These are phyloP conservation scores for Scrobipalpa costella DNA, from an alignment of 2,888 invertebrate genomes.

Conservation along the genomic window DNA sequence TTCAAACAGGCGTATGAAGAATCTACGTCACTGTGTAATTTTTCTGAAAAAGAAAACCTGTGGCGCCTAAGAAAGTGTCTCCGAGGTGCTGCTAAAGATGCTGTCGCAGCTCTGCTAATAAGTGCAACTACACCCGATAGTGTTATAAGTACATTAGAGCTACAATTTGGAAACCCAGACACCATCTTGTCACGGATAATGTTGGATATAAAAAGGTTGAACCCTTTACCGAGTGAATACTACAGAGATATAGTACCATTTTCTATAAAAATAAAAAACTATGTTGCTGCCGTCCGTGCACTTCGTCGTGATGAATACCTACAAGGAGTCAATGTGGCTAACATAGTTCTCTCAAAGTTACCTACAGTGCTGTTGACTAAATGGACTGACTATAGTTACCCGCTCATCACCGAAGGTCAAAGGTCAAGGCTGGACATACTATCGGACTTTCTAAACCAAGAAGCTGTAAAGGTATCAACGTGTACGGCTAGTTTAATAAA, in stretches of 20 bases:
- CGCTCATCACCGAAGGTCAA: conserved; percentile 14
- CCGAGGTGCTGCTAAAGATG: conserved; percentile 36
- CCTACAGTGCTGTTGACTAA: conserved; percentile 29
- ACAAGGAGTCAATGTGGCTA: conserved; percentile 1
- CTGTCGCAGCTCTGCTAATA: conserved; percentile 36
- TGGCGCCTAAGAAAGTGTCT: conserved; percentile 39
- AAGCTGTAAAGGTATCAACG: conserved; percentile 31
- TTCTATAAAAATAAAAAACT: conserved; percentile 34
- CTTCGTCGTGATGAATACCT: conserved; percentile 23
- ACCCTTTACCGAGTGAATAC: conserved; percentile 31
- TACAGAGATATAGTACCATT: conserved; percentile 36
- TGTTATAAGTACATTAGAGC: conserved; percentile 34
- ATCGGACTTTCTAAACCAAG: conserved; percentile 31
- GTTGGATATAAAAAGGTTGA: conserved; percentile 35
- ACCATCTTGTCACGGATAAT: conserved; percentile 32
- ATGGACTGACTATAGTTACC: conserved; percentile 34
- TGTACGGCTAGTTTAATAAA: conserved; percentile 19
- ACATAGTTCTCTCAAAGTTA: conserved; percentile 25
- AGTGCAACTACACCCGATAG: conserved; percentile 32
- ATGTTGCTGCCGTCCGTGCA: conserved; percentile 34
- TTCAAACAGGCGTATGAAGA: conserved; percentile 38
- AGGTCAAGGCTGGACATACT: conserved; percentile 29
- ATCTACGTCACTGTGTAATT: conserved; percentile 35
- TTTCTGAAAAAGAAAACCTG: conserved; percentile 37
- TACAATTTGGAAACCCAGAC: conserved; percentile 39